A percentile compares a stretch with the other conserved stretches of the same genome.
phyloP scores from a whole-genome alignment of 2,113 vertebrate genomes.

The Zosterops japonicus region DNA sequence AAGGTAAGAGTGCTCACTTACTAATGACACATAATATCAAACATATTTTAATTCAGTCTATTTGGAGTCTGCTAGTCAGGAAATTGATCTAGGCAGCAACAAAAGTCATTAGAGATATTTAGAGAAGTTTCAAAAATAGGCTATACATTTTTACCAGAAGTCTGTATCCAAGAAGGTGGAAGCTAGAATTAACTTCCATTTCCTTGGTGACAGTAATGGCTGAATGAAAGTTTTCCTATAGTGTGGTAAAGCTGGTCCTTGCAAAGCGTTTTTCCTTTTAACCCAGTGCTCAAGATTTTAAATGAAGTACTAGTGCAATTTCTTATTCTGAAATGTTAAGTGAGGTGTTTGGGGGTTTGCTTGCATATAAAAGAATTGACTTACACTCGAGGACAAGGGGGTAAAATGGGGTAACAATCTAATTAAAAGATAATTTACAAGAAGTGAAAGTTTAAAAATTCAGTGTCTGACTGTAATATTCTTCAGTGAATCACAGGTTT shows the following conservation, averaged over 20 bases:
- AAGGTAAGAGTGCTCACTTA: constrained; percentile 65
- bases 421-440: constrained; percentile 36
- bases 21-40: constrained; percentile 47
- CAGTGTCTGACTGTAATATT: constrained; percentile 29
- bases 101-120: constrained; percentile 51
- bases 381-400: background rate
- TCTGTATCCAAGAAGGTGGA: constrained; percentile 37
- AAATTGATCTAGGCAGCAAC: constrained; percentile 42
- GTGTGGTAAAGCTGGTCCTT: background rate
- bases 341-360: background rate
- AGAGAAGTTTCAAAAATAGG: constrained; percentile 33
- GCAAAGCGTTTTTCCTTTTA: background rate
- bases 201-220: constrained; percentile 9
- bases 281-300: background rate
- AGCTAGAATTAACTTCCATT: constrained; percentile 29
- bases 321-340: background rate
- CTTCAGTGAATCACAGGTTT: constrained; percentile 51
- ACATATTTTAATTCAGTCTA: constrained; percentile 54
- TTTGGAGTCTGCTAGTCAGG: constrained; percentile 40
- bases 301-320: background rate
- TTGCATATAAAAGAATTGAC: background rate
- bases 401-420: background rate
- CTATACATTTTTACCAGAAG: constrained; percentile 25
- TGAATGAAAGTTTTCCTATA: background rate
- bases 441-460: constrained; percentile 36